Evolutionary conservation across 2,113 vertebrate genomes (phyloP).

Genomic region (Gadus macrocephalus): DNA sequence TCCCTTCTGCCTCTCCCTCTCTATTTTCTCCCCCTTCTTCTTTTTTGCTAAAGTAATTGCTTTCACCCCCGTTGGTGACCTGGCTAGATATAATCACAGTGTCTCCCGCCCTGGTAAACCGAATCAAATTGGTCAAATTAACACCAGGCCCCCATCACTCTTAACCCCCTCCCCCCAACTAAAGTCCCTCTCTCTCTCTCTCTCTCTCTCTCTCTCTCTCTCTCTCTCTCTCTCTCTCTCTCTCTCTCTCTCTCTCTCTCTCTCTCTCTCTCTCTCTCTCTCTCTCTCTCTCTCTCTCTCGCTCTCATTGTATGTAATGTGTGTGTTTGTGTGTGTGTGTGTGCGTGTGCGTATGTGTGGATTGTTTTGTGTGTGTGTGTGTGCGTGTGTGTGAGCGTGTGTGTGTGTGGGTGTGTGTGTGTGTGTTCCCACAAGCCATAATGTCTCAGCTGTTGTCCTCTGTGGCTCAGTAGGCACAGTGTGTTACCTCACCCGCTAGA

Average conservation of each 20-base stretch:
- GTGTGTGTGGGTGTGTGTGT: not conserved
- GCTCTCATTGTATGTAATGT: no score
- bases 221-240: conserved; percentile 4
- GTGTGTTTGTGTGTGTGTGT: no score
- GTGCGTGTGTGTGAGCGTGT: conserved; percentile 1
- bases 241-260: not conserved
- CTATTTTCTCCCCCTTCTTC: conserved; percentile 62
- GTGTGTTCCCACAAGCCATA: conserved; percentile 9
- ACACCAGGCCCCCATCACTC: conserved; percentile 43
- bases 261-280: conserved; percentile 3
- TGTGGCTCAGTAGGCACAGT: not conserved
- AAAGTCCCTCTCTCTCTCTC: not conserved
- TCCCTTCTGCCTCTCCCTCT: conserved; percentile 51
- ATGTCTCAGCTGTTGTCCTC: not conserved
- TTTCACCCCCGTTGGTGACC: conserved; percentile 75
- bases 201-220: not conserved
- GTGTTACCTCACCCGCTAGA: not conserved
- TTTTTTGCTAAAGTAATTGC: conserved; percentile 77
- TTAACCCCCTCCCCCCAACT: not conserved
- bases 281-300: not conserved
- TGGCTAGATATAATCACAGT: conserved; percentile 75
- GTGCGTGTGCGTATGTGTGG: no score
- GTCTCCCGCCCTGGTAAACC: conserved; percentile 65
- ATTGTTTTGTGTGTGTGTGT: no score
- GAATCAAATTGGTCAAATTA: conserved; percentile 77